A percentile compares a stretch with the other conserved stretches of the same genome.
phyloP scores from a whole-genome alignment of 1,140 invertebrate genomes.

The Protaetia brevitarsis region DNA sequence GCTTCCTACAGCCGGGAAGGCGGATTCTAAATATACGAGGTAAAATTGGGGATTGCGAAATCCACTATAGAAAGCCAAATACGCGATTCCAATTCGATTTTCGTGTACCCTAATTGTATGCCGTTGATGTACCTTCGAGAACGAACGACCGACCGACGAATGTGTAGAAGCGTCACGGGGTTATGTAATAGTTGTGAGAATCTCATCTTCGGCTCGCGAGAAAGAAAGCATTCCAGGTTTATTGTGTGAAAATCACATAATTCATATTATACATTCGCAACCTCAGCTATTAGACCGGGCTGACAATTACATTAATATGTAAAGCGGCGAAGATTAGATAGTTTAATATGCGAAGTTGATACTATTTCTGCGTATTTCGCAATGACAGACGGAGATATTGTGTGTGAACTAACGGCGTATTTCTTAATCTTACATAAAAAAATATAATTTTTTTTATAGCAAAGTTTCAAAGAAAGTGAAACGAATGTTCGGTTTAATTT shows the following conservation, averaged over 20 bases:
- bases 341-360: no score
- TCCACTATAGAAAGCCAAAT: neutral
- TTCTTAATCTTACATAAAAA: no score
- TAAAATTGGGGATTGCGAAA: neutral
- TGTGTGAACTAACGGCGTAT: no score
- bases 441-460: no score
- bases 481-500: no score
- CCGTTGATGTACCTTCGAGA: neutral
- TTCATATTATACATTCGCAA: neutral
- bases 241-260: constrained; percentile 17
- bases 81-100: neutral
- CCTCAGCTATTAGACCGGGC: no score
- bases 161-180: neutral
- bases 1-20: no score
- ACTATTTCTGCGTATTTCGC: no score
- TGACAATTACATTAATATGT: no score
- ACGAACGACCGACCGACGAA: neutral
- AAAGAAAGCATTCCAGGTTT: constrained; percentile 8
- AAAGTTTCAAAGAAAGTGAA: no score
- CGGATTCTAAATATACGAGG: neutral
- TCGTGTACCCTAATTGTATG: neutral
- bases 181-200: constrained; percentile 6
- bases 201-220: neutral
- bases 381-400: no score
- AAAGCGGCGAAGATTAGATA: no score